Base-by-base conservation (phyloP, 2,888 invertebrate genomes). In the Bembecia ichneumoniformis region DNA sequence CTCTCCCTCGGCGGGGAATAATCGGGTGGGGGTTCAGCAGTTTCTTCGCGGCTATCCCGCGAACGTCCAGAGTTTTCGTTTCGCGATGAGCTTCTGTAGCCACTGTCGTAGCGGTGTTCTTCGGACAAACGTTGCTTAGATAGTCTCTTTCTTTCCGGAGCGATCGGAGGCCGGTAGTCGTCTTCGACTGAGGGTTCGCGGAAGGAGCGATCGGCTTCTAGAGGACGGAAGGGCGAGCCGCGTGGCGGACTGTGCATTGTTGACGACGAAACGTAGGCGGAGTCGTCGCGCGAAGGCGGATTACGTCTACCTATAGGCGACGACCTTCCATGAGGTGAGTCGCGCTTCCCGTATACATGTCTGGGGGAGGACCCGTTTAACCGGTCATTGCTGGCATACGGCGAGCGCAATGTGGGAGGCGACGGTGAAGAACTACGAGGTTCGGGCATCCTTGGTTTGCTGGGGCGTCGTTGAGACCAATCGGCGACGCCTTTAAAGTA, bases 401-500 rank as follows among this genome's bases (percentile, higher is more conserved):
- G 83, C 40, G 84, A 81, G 10, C 77, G 78, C 56, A 77, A 71
- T 52, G 83, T 70, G 51, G 88, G 72, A 57, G 88, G 68, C 44
- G 88, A 83, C 7, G 87, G 76, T 47, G 87, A 87, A 1, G 82
- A 74, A 54, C 86, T 87, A 20, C 86, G 70, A 58, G 87, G 87
- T 54, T 86, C 83, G 3, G 87, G 88, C 82, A 87, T 83, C 53
- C 78, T 81, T 5, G 87, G 88, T 49, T 89, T 88, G 49, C 70
- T 81, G 43, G 88, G 89, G 48, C 88, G 88, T 50, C 93, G 87
- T 66, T 93, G 93, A 1, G 91, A 91, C 94, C 95, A 94, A 63
- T 95, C 94, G 49, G 91, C 92, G 50, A 94, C 91, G 16, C 94
- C 94, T 60, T 93, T 92, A 65, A 90, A 92, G 65, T 90, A 92